A percentile compares a stretch with the other conserved stretches of the same genome.
Evolutionary conservation across 1,140 invertebrate genomes (phyloP).

Genomic region (Tetramorium parvispinum): DNA sequence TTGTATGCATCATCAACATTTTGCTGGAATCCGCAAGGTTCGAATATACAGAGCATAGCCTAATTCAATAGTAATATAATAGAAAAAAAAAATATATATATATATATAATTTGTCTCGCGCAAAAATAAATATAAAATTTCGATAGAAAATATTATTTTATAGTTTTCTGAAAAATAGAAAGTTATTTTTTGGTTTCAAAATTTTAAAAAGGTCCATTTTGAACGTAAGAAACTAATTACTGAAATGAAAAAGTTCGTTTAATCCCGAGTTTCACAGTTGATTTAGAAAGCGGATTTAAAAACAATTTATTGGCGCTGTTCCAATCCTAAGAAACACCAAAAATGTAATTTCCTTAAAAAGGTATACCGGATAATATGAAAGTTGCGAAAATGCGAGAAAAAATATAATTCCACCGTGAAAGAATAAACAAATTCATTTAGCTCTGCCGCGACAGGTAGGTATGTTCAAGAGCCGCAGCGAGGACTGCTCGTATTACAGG

Average conservation of each 20-base stretch:
- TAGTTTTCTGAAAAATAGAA: neutral
- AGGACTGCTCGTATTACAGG: constrained; percentile 55
- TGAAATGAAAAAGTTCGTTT: neutral
- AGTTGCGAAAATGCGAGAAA: constrained; percentile 3
- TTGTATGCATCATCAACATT: constrained; percentile 55
- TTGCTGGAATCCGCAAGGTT: constrained; percentile 42
- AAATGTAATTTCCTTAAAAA: neutral
- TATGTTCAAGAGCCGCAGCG: constrained; percentile 50
- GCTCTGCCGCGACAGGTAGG: constrained; percentile 36
- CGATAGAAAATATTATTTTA: neutral
- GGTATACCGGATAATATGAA: neutral
- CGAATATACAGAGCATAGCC: neutral
- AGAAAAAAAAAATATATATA: neutral
- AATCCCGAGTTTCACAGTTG: neutral
- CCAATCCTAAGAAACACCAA: neutral
- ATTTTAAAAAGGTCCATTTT: neutral
- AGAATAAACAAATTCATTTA: constrained; percentile 61
- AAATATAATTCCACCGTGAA: constrained; percentile 44
- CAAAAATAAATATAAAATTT: constrained; percentile 11
- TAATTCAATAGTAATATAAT: constrained; percentile 23
- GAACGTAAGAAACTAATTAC: neutral
- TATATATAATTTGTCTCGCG: constrained; percentile 5
- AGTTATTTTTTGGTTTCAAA: neutral
- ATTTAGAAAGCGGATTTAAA: neutral
- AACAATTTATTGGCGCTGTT: neutral